These are phyloP conservation scores for Eulimnadia texana DNA, from an alignment of 1,140 invertebrate species.

Conservation along the genomic window DNA sequence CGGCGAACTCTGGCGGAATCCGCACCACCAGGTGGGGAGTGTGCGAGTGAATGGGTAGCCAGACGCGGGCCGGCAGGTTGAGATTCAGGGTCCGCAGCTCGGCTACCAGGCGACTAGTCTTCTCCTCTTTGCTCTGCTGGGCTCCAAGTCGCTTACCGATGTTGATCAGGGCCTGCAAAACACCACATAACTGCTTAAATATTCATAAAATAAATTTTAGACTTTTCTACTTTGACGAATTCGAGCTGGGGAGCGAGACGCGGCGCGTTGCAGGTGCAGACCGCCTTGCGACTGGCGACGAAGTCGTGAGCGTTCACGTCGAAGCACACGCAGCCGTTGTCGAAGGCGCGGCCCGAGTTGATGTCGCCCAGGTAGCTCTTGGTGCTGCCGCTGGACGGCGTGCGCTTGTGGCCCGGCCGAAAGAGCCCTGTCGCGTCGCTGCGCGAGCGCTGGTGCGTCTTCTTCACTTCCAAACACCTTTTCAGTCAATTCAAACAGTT, in stretches of 20 bases:
- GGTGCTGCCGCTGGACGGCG: slow-evolving; percentile 23
- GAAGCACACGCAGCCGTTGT: slow-evolving; percentile 86
- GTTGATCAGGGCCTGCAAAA: slow-evolving; percentile 57
- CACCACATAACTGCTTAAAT: background rate
- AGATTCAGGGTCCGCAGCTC: slow-evolving; percentile 86
- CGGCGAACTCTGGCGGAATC: slow-evolving; percentile 84
- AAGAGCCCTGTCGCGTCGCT: slow-evolving; percentile 70
- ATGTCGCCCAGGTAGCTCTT: slow-evolving; percentile 66
- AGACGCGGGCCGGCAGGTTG: slow-evolving; percentile 92
- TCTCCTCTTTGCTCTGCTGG: slow-evolving; percentile 84
- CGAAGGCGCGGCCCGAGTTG: slow-evolving; percentile 83
- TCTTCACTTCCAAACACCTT: slow-evolving; percentile 29
- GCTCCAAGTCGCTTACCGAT: slow-evolving; percentile 81
- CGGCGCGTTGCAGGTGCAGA: slow-evolving; percentile 44
- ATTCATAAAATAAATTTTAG: background rate
- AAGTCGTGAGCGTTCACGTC: slow-evolving; percentile 32
- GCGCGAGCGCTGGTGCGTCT: slow-evolving; percentile 71
- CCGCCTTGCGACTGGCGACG: background rate
- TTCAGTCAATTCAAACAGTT: too few species aligned
- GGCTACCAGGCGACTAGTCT: slow-evolving; percentile 75
- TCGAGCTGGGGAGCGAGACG: slow-evolving; percentile 69
- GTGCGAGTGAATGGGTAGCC: slow-evolving; percentile 71
- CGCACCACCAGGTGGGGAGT: slow-evolving; percentile 69
- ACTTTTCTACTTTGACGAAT: slow-evolving; percentile 41
- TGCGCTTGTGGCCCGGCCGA: slow-evolving; percentile 24